phyloP scores from a whole-genome alignment of 1,140 invertebrate species.

The Lasioglossum albipes region DNA sequence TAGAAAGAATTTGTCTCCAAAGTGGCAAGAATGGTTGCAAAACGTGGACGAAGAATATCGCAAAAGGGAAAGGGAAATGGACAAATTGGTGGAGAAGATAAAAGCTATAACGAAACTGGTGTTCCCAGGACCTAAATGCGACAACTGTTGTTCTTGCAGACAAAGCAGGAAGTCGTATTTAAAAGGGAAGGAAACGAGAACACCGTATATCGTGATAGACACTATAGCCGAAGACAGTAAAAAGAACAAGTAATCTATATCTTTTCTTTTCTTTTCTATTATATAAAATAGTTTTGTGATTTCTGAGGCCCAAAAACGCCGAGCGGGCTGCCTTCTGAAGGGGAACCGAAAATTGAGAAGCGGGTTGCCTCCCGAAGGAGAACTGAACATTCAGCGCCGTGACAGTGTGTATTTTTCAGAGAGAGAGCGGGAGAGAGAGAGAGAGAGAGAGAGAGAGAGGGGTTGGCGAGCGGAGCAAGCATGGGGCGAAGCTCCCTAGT shows the following conservation, averaged over 20 bases:
- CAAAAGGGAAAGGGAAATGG: slow-evolving; percentile 55
- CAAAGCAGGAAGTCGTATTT: slow-evolving; percentile 63
- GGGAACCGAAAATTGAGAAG: no score
- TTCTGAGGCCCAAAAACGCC: no score
- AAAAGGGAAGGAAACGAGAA: slow-evolving; percentile 55
- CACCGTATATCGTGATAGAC: slow-evolving; percentile 58
- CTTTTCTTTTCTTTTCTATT: no score
- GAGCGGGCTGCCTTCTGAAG: no score
- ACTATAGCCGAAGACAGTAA: slow-evolving; percentile 46
- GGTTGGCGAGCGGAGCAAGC: no score
- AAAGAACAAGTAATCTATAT: slow-evolving; percentile 51
- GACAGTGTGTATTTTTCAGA: no score
- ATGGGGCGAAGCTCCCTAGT: no score
- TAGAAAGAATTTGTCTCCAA: slow-evolving; percentile 68
- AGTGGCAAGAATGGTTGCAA: slow-evolving; percentile 69
- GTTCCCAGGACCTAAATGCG: slow-evolving; percentile 59
- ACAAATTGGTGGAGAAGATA: slow-evolving; percentile 65
- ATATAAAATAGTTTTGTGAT: no score
- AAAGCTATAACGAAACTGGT: slow-evolving; percentile 52
- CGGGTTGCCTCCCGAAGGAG: no score
- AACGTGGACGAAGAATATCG: slow-evolving; percentile 64
- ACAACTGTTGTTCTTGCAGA: slow-evolving; percentile 70
- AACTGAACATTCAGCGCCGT: no score
- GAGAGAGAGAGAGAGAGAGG: no score
- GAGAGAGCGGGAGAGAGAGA: no score